Conservation (phyloP, 2,797 vertebrate genomes). For the Neosalanx taihuensis region DNA sequence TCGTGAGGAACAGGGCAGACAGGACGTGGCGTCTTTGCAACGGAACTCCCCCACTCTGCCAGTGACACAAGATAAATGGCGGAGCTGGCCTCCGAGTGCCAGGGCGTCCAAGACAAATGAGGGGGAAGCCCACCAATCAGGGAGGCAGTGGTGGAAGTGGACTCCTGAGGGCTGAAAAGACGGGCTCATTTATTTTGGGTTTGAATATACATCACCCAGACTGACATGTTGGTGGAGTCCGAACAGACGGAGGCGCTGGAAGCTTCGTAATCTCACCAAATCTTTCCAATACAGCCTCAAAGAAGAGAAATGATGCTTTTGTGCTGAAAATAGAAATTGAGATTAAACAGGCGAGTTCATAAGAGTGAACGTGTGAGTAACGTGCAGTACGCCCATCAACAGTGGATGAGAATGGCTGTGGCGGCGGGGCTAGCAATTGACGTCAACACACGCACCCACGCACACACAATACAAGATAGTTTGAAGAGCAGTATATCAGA, state of each 20-base stretch:
- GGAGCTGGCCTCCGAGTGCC: slow-evolving; percentile 43
- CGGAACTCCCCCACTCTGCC: slow-evolving; percentile 41
- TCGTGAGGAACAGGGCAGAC: not conserved
- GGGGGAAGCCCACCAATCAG: slow-evolving; percentile 62
- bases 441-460: not conserved
- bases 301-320: slow-evolving; percentile 3
- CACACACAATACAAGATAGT: slow-evolving; percentile 15
- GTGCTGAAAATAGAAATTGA: slow-evolving; percentile 6
- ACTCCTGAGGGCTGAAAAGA: slow-evolving; percentile 32
- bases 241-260: slow-evolving; percentile 26
- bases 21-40: slow-evolving; percentile 19
- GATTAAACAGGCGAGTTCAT: slow-evolving; percentile 23
- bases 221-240: slow-evolving; percentile 56
- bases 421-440: not conserved
- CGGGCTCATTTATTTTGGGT: slow-evolving; percentile 63
- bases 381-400: not conserved
- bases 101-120: slow-evolving; percentile 71
- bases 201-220: slow-evolving; percentile 60
- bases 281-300: slow-evolving; percentile 24
- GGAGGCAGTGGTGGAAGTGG: slow-evolving; percentile 42
- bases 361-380: slow-evolving; percentile 17
- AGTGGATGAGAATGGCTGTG: not conserved
- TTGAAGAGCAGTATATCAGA: slow-evolving; percentile 14
- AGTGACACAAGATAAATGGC: slow-evolving; percentile 68
- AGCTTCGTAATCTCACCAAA: slow-evolving; percentile 41